Evolutionary conservation across 2,888 invertebrate species (phyloP), one percentile per base, ranked within the genome.

Genomic region (Oithona nana): DNA sequence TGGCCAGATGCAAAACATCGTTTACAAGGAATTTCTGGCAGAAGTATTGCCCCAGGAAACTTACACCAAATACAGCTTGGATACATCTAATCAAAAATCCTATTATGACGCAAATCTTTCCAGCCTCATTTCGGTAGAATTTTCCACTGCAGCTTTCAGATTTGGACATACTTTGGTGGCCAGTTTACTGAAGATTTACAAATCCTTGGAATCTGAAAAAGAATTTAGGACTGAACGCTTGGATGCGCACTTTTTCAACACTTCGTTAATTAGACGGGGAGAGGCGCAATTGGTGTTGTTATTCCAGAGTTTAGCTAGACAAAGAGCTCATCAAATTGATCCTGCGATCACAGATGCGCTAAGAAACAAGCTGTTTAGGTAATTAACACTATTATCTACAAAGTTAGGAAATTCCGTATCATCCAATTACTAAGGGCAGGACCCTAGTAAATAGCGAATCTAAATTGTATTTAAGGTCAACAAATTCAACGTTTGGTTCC

Each of bases 1-100:
- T 3, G 77, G 76, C 8, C 72, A 76, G 69, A 70, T 76, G 49
- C 64, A 64, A 62, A n/a, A 64, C 28, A 54, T 64, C 26, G 49
- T 61, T 16, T 64, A 61, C 55, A 58, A 51, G 8, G 64, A 64
- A 26, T 64, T 60, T 31, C 16, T 64, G 55, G 61, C 64, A 13
- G 13, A 28, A 8, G 55, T 64, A 16, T 31, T 62, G 13, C 49
- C 49, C n/a, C n/a, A n/a, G n/a, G n/a, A n/a, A n/a, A n/a, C n/a
- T n/a, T n/a, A n/a, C n/a, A n/a, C n/a, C n/a, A n/a, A n/a, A n/a
- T n/a, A n/a, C n/a, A n/a, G n/a, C n/a, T n/a, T n/a, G n/a, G n/a
- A n/a, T n/a, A n/a, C n/a, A n/a, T n/a, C n/a, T n/a, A n/a, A n/a
- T n/a, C n/a, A n/a, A n/a, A n/a, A n/a, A n/a, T n/a, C n/a, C n/a